phyloP scores from a whole-genome alignment of 53 echinoderm and acorn worm genomes.

The Actinopyga echinites region DNA sequence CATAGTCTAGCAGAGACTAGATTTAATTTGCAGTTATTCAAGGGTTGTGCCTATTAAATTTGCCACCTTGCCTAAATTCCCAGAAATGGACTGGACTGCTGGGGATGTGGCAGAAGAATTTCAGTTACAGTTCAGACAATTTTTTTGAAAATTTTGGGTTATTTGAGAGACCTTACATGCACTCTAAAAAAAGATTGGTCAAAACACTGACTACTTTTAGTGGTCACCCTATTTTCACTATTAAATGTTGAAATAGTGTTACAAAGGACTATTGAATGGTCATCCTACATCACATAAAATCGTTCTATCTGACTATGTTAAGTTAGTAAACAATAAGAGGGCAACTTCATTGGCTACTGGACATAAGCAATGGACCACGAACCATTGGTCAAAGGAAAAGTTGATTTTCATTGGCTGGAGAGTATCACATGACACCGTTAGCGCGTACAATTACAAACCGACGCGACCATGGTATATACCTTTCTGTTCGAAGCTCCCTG shows the following conservation, averaged over 20 bases:
- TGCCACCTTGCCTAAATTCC: constrained; percentile 25
- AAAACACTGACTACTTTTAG: not conserved
- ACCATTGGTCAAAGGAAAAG: not conserved
- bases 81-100: constrained; percentile 54
- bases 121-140: constrained; percentile 44
- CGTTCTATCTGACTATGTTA: too few species aligned
- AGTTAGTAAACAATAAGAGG: not conserved
- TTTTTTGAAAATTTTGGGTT: too few species aligned
- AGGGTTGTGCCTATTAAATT: not conserved
- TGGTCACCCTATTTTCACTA: not conserved
- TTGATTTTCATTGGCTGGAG: not conserved
- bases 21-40: not conserved
- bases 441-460: too few species aligned
- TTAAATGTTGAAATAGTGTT: not conserved
- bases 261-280: too few species aligned
- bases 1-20: too few species aligned
- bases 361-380: not conserved
- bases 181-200: constrained; percentile 5
- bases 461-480: too few species aligned
- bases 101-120: constrained; percentile 49
- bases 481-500: not conserved
- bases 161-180: too few species aligned
- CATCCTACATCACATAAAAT: too few species aligned
- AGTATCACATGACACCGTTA: too few species aligned
- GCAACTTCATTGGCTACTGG: not conserved